Evolutionary conservation across 2,888 invertebrate species (phyloP).

Genomic region (Thecocarcelia acutangulata): DNA sequence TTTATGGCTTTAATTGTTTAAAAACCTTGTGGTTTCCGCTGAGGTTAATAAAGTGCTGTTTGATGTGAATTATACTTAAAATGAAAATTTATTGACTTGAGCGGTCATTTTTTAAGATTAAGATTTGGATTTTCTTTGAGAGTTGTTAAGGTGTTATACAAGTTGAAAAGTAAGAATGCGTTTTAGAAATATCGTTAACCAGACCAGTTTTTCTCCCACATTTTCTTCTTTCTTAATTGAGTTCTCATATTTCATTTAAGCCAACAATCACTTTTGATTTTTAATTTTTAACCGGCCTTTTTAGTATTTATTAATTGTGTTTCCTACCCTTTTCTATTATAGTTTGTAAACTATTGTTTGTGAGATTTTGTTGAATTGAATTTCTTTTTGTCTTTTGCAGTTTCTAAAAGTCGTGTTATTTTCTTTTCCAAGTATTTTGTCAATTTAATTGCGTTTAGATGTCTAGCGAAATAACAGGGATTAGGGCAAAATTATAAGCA

Average conservation of each 20-base stretch:
- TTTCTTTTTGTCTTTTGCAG: slow-evolving; percentile 13
- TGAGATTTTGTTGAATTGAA: not conserved
- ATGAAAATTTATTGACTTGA: slow-evolving; percentile 15
- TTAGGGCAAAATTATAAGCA: too few species aligned
- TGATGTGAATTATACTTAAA: not conserved
- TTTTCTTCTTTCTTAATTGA: not conserved
- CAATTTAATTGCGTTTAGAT: slow-evolving; percentile 46
- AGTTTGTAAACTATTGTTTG: not conserved
- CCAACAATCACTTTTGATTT: too few species aligned
- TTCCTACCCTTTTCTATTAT: slow-evolving; percentile 31
- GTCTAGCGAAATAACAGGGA: slow-evolving; percentile 14
- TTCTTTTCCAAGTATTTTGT: slow-evolving; percentile 54
- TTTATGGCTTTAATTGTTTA: slow-evolving; percentile 58
- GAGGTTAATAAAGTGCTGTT: slow-evolving; percentile 44
- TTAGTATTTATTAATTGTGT: slow-evolving; percentile 45
- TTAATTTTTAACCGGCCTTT: slow-evolving; percentile 13
- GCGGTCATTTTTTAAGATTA: slow-evolving; percentile 9
- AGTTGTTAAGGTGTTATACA: too few species aligned
- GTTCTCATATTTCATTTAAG: not conserved
- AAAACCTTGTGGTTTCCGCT: slow-evolving; percentile 68
- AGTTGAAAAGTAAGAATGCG: too few species aligned
- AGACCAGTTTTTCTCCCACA: too few species aligned
- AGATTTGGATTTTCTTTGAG: not conserved
- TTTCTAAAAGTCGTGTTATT: slow-evolving; percentile 31
- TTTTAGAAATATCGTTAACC: too few species aligned